phyloP scores from a whole-genome alignment of 2,797 vertebrate species.

The Melanotaenia maccullochi region DNA sequence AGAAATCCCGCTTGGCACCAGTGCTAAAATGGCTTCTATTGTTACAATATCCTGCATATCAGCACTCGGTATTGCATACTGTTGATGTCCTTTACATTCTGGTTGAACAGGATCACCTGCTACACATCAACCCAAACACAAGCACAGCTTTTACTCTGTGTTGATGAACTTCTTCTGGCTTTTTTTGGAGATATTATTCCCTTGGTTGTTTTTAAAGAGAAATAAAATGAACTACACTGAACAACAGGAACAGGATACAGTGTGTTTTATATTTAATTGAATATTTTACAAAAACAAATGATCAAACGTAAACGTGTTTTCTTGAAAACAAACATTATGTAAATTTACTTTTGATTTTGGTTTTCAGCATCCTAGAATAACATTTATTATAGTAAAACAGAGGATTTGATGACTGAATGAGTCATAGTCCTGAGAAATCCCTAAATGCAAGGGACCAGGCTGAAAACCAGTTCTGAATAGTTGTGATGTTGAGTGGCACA shows the following conservation, averaged over 20 bases:
- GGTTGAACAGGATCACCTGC: neutral
- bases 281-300: neutral
- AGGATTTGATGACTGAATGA: neutral
- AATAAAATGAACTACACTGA: too few relatives aligned
- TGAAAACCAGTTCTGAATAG: neutral
- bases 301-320: neutral
- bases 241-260: neutral
- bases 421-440: neutral
- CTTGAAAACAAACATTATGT: too few relatives aligned
- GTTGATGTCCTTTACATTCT: neutral
- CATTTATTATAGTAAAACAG: too few relatives aligned
- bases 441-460: neutral
- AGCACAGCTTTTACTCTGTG: too few relatives aligned
- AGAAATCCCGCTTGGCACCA: neutral
- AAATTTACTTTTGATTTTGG: too few relatives aligned
- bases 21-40: neutral
- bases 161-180: too few relatives aligned
- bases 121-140: too few relatives aligned
- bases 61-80: neutral
- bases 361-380: too few relatives aligned
- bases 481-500: neutral
- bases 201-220: too few relatives aligned
- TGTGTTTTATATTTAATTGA: neutral
- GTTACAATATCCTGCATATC: neutral
- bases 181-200: too few relatives aligned